Evolutionary conservation across 2,797 vertebrate species (phyloP), one percentile per base, ranked within the genome.

Genomic region (Enteromius paludinosus): DNA sequence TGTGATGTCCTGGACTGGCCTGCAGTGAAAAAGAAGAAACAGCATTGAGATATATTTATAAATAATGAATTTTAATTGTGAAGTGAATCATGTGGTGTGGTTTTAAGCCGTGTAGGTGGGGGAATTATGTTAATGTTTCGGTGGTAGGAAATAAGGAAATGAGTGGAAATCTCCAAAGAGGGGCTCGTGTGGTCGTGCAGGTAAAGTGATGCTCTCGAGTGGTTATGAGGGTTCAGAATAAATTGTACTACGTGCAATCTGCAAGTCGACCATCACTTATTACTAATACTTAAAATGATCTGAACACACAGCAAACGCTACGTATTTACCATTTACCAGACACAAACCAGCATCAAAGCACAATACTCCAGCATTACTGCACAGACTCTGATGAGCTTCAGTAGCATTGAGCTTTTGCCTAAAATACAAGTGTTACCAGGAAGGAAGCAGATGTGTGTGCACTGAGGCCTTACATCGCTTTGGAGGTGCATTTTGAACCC

Each of bases 11-110:
- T 89, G 88, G 33, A 47, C 14, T n/a, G 6, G 1, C 0, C 1
- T 12, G 1, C 93, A 93, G 90, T 86, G 20, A 77, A 79, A 83
- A 52, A 75, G 0, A 33, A 5, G 3, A 76, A 7, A 25, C 25
- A 5, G 17, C 5, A 74, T 5, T n/a, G 75, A 65, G 23, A 25
- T 43, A 3, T 61, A 20, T 49, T 25, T 20, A 47, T 33, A 11
- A 30, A 72, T 11, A 0, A 5, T 8, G 8, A 8, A n/a, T 12
- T 28, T 15, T 20, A 17, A 4, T 38, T 0, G 2, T 14, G 1
- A 41, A 23, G 4, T 23, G 11, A 68, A 23, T 68, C 18, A 14
- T 68, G 65, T 0, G 1, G 33, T n/a, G 18, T 35, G 20, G 18
- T 11, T 66, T 71, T 47, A 1, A 20, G 25, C 1, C 20, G 15